A percentile compares a stretch with the other conserved stretches of the same genome.
Evolutionary conservation across 2,797 vertebrate species (phyloP).

Genomic region (Catamblyrhynchus diadema): DNA sequence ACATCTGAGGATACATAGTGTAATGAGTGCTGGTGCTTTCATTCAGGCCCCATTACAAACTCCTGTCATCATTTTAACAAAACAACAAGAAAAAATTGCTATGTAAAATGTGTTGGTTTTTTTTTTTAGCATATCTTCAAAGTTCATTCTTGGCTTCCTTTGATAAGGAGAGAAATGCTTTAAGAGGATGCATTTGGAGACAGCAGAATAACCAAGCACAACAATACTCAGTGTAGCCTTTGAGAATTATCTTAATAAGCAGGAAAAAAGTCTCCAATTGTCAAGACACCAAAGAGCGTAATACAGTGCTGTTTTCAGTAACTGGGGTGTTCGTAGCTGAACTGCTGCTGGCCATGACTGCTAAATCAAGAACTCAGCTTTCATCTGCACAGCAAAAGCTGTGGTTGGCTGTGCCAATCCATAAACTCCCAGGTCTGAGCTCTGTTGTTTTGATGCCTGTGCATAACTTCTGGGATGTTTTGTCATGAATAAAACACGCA

Average conservation of each 20-base stretch:
- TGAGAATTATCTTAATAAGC: conserved; percentile 6
- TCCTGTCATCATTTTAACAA: neutral
- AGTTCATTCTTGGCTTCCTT: neutral
- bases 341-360: neutral
- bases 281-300: neutral
- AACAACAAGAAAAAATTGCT: neutral
- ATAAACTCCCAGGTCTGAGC: neutral
- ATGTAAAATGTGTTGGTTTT: neutral
- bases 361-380: neutral
- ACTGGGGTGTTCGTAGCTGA: neutral
- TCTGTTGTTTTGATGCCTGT: neutral
- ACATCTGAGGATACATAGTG: neutral
- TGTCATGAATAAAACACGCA: conserved; percentile 43
- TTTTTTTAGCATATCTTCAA: neutral
- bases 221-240: neutral
- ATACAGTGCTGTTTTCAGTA: neutral
- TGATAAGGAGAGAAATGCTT: neutral
- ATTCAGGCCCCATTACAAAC: neutral
- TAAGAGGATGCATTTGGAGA: neutral
- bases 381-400: neutral
- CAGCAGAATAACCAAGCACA: neutral
- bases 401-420: neutral
- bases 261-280: neutral
- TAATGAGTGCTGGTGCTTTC: neutral
- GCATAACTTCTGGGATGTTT: neutral